Base-by-base conservation (phyloP, 2,113 vertebrate species). In the Crypturellus undulatus region DNA sequence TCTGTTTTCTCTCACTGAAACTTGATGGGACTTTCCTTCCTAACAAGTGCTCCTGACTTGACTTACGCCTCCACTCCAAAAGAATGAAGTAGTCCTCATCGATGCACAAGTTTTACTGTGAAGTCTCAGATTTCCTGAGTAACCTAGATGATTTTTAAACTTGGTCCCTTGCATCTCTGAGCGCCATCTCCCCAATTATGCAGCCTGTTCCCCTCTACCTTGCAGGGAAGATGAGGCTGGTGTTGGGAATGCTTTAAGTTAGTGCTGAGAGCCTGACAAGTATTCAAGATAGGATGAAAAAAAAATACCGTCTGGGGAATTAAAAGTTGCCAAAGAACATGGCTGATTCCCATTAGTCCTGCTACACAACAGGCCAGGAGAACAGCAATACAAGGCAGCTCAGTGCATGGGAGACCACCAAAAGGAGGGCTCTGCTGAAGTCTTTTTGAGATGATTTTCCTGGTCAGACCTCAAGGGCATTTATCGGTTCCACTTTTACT, bases 401-500 rank as follows among this genome's bases (percentile, higher is more conserved):
- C n/a, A 82, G 59, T 0, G 2, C 62, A 59, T 32, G 36, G 63
- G 52, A 95, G 43, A 65, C 11, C 45, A 71, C 58, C 95, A 97
- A 79, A 72, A 9, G 62, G 36, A 91, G 38, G 68, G 83, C 92
- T 97, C 94, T 93, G 87, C 76, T 93, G 94, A 69, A 91, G 84
- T 75, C 94, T 96, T 94, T 92, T 38, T 94, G 93, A 95, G 94
- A 97, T 92, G 4, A 95, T 95, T 98, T 98, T 97, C 95, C 89
- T 76, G 21, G 78, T 92, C 79, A 49, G 26, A 69, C 97, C 97
- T 97, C 97, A 59, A 96, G 96, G 92, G 95, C 91, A 96, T 96
- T 28, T 88, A 95, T 81, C 51, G 18, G 94, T 96, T 97, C 86
- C 86, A 90, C 93, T 97, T 98, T 98, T 98, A 97, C 93, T 62